These are phyloP conservation scores for Batillaria attramentaria DNA, from an alignment of 1,140 invertebrate genomes.

Conservation along the genomic window DNA sequence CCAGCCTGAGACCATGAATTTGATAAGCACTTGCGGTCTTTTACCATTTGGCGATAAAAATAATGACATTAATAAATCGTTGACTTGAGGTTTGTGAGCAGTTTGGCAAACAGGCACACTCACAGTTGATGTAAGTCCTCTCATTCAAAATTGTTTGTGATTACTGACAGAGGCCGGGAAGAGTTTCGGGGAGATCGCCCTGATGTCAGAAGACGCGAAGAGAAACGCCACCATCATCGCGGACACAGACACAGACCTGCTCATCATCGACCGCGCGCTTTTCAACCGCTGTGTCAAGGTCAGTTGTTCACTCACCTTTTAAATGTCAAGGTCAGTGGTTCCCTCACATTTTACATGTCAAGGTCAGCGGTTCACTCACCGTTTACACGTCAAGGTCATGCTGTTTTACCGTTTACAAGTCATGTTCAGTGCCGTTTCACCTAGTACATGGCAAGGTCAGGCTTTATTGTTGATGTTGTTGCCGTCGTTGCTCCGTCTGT, in stretches of 20 bases:
- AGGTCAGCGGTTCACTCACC: too few relatives aligned
- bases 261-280: constrained; percentile 64
- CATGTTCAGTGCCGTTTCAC: too few relatives aligned
- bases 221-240: constrained; percentile 66
- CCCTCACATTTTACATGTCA: too few relatives aligned
- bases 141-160: background rate
- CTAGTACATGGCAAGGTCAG: too few relatives aligned
- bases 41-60: background rate
- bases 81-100: background rate
- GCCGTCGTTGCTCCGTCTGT: too few relatives aligned
- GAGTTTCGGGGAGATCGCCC: constrained; percentile 68
- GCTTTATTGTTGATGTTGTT: too few relatives aligned
- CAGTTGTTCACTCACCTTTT: too few relatives aligned
- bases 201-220: constrained; percentile 63
- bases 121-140: background rate
- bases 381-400: too few relatives aligned
- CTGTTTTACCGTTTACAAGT: too few relatives aligned
- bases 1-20: too few relatives aligned
- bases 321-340: too few relatives aligned
- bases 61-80: background rate
- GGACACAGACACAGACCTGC: constrained; percentile 62
- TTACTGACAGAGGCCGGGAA: constrained; percentile 60
- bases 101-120: background rate
- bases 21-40: too few relatives aligned
- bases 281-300: constrained; percentile 68